phyloP scores from a whole-genome alignment of 2,888 invertebrate species.

The Tetanocera ferruginea region DNA sequence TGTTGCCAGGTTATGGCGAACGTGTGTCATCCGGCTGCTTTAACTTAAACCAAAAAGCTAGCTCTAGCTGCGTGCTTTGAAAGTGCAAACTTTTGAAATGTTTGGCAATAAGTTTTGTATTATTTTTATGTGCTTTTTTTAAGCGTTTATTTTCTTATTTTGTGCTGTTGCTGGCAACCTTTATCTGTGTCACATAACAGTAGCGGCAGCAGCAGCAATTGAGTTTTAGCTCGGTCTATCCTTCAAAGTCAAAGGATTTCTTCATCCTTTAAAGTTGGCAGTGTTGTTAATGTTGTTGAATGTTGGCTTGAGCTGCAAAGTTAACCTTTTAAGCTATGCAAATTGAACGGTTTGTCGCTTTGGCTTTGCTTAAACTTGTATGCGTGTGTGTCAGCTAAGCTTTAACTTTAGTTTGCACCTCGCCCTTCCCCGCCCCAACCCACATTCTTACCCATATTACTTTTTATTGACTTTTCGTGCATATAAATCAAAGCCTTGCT shows the following conservation, averaged over 20 bases:
- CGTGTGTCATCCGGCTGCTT: background rate
- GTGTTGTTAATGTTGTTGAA: background rate
- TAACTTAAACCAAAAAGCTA: slow-evolving; percentile 1
- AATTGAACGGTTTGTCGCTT: background rate
- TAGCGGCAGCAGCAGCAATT: background rate
- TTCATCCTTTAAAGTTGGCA: background rate
- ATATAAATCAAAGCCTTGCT: no score
- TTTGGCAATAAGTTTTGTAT: slow-evolving; percentile 2
- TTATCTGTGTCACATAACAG: slow-evolving; percentile 5
- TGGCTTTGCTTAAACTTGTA: background rate
- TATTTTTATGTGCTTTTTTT: background rate
- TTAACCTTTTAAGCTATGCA: background rate
- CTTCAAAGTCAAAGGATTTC: slow-evolving; percentile 16
- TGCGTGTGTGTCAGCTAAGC: background rate
- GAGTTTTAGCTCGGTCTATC: background rate
- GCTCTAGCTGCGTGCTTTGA: background rate
- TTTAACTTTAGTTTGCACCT: no score
- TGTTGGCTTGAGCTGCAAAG: background rate
- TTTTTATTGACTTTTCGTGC: no score
- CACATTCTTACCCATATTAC: no score
- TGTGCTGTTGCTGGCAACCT: background rate
- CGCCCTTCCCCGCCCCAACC: no score
- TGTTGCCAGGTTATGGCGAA: background rate
- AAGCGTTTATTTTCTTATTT: background rate
- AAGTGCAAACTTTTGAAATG: slow-evolving; percentile 4